Conservation (phyloP, 2,888 invertebrate species). For the Pegoplata infirma region DNA sequence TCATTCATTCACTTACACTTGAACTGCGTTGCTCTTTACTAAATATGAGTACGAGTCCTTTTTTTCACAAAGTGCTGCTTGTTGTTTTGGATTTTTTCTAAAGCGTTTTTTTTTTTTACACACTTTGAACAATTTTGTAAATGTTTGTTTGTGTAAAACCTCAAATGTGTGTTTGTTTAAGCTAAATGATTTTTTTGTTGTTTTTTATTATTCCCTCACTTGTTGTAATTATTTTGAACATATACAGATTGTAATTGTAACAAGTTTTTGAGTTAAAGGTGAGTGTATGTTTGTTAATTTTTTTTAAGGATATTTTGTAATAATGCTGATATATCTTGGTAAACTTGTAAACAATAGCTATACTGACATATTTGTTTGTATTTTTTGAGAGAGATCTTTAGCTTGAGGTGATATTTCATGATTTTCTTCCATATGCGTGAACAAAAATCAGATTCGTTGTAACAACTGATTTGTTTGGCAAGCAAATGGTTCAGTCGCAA, state of each 20-base stretch:
- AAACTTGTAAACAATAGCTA: too few species aligned
- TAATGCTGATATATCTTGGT: too few species aligned
- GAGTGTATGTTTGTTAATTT: neutral
- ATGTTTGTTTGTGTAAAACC: constrained; percentile 37
- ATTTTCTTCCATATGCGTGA: too few species aligned
- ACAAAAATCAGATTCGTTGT: too few species aligned
- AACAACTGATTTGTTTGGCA: too few species aligned
- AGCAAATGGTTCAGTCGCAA: too few species aligned
- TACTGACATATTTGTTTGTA: too few species aligned
- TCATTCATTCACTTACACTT: constrained; percentile 70
- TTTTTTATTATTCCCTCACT: constrained; percentile 11
- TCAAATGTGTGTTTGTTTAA: constrained; percentile 46
- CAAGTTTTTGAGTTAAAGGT: neutral
- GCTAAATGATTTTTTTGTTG: constrained; percentile 14
- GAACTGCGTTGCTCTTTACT: constrained; percentile 58
- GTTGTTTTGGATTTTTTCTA: constrained; percentile 26
- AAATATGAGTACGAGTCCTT: too few species aligned
- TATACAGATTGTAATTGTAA: constrained; percentile 37
- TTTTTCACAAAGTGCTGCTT: constrained; percentile 44
- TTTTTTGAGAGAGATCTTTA: too few species aligned
- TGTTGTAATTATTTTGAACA: constrained; percentile 47
- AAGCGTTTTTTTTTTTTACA: constrained; percentile 34
- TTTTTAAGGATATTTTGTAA: constrained; percentile 9
- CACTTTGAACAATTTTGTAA: constrained; percentile 31
- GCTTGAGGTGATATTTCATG: too few species aligned